Base-by-base conservation (phyloP, 2,113 vertebrate genomes). In the Syngnathus scovelli region DNA sequence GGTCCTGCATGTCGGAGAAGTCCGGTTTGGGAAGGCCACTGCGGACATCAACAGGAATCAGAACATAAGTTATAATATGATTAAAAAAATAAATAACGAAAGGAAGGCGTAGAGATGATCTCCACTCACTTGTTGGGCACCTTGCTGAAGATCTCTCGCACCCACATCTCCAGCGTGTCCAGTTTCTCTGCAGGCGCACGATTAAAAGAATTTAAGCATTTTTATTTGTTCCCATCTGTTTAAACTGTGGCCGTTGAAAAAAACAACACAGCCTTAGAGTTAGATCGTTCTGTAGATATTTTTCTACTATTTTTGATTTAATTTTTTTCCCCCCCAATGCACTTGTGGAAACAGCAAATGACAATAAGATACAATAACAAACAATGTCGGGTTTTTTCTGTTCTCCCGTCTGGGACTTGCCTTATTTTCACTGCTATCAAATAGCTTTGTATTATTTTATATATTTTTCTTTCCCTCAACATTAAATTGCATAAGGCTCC, bases 121-220 rank as follows among this genome's bases (percentile, higher is more conserved):
- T 46, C 44, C 44, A 89, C 95, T 92, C 90, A 99, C 97, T 98
- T 99, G 90, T 98, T 96, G 72, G 96, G 96, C 81, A 99, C 93
- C 75, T 93, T 90, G 65, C 93, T 94, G 90, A 98, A 99, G 87
- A 98, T 95, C 90, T 98, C 95, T 66, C 89, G 94, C 84, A 96
- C 95, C 96, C 96, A 99, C 78, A 94, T 91, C 89, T 99, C 96
- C 89, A 99, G 89, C 12, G 94, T 96, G 90, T 98, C 94, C 90
- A 99, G 86, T 63, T 89, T 96, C 89, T 98, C 97, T 99, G 72
- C 64, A 61, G 68, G 76, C 46, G 74, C 54, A 77, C 21, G 68
- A 79, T 83, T 66, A 77, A 1, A 36, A 86, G 8, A 15, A 48
- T 48, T 7, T 1, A 11, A 9, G 0, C 46, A 18, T 48, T 13